Percentiles rank a stretch among this genome's conserved stretches.
These are phyloP conservation scores for Dryadula phaetusa DNA, from an alignment of 2,888 invertebrate species.

Conservation along the genomic window DNA sequence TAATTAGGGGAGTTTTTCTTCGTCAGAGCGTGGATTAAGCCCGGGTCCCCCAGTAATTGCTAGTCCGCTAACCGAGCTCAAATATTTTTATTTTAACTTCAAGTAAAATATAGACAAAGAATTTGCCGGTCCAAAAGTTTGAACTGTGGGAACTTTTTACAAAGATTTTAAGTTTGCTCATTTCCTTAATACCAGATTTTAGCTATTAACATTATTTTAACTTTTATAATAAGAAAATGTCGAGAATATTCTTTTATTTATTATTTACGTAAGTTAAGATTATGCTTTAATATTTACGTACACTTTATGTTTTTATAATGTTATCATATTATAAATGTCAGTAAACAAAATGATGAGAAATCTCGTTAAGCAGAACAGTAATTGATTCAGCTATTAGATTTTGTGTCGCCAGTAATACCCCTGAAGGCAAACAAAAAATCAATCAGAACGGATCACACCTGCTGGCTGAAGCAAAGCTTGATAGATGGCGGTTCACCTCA, in stretches of 20 bases:
- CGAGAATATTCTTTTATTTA: neutral
- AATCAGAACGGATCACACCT: conserved; percentile 21
- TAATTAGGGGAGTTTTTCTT: conserved; percentile 77
- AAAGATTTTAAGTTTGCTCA: conserved; percentile 25
- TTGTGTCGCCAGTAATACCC: conserved; percentile 5
- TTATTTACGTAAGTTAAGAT: neutral
- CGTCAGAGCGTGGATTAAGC: conserved; percentile 66
- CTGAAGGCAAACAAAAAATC: conserved; percentile 17
- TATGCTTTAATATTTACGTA: neutral
- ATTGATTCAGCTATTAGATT: conserved; percentile 8
- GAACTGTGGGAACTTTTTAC: conserved; percentile 27
- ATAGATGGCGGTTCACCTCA: conserved; percentile 21
- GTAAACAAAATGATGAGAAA: neutral
- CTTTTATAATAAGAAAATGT: neutral
- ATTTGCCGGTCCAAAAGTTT: conserved; percentile 30
- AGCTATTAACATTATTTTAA: conserved; percentile 12
- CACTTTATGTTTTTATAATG: too few relatives aligned
- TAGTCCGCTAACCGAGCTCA: conserved; percentile 51
- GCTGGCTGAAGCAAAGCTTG: conserved; percentile 23
- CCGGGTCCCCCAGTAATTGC: conserved; percentile 63
- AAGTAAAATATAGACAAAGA: conserved; percentile 36
- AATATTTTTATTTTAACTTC: conserved; percentile 52
- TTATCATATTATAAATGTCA: neutral
- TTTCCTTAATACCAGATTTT: conserved; percentile 19
- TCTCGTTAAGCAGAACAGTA: neutral